These are phyloP conservation scores for Malacoraja senta DNA, from an alignment of 2,797 vertebrate genomes.

Conservation along the genomic window DNA sequence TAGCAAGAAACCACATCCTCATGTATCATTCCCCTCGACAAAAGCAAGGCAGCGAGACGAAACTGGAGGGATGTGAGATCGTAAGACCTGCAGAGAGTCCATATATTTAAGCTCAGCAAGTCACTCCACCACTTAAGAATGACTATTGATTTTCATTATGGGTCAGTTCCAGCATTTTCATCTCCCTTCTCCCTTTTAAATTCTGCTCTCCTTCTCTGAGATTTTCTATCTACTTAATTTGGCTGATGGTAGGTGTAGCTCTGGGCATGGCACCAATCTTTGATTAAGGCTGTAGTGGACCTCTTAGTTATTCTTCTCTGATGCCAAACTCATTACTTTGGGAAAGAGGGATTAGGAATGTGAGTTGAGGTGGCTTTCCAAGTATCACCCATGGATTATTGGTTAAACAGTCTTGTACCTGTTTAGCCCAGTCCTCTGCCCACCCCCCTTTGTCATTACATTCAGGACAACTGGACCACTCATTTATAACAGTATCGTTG, in stretches of 20 bases:
- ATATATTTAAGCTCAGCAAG: not conserved
- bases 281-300: not conserved
- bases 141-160: not conserved
- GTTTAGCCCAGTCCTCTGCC: not conserved
- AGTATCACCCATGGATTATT: not conserved
- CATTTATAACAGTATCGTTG: not conserved
- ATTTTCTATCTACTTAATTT: not conserved
- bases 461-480: not conserved
- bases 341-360: not conserved
- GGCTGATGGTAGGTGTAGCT: not conserved
- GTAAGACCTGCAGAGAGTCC: not conserved
- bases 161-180: not conserved
- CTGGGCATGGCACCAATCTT: not conserved
- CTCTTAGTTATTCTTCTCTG: not conserved
- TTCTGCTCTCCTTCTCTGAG: not conserved
- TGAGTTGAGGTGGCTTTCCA: not conserved
- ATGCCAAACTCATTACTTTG: no score
- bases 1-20: conserved; percentile 32
- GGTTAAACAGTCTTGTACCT: not conserved
- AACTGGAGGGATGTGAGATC: conserved; percentile 1
- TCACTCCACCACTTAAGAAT: not conserved
- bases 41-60: not conserved
- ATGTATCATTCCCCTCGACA: conserved; percentile 30
- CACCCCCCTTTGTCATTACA: not conserved
- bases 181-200: no score